Conservation (phyloP, 2,888 invertebrate genomes). For the Drosophila colorata region DNA sequence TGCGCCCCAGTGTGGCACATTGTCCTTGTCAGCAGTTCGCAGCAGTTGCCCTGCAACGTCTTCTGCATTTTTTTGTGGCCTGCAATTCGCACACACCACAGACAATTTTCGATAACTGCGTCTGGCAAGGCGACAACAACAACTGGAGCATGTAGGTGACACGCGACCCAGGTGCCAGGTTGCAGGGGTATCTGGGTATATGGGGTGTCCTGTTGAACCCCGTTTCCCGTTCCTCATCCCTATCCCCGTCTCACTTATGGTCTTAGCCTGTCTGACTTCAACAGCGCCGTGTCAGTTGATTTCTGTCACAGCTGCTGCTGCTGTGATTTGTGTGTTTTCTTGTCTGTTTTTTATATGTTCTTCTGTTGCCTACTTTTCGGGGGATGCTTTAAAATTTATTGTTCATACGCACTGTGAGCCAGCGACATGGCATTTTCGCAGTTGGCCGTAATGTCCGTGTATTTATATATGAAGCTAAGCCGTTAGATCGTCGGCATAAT, state of each 20-base stretch:
- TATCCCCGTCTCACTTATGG: conserved; percentile 35
- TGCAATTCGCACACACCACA: conserved; percentile 49
- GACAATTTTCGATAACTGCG: conserved; percentile 31
- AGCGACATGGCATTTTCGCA: conserved; percentile 33
- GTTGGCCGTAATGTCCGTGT: conserved; percentile 44
- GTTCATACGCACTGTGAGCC: conserved; percentile 62
- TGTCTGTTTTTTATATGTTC: conserved; percentile 23
- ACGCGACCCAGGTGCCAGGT: conserved; percentile 36
- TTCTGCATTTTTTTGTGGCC: conserved; percentile 67
- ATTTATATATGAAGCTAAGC: conserved; percentile 42
- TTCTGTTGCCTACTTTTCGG: conserved; percentile 36
- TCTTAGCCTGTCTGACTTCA: conserved; percentile 49
- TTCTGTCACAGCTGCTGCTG: conserved; percentile 76
- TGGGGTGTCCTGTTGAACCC: conserved; percentile 1
- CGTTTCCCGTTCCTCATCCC: conserved; percentile 7
- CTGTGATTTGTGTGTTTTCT: conserved; percentile 67
- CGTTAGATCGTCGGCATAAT: conserved; percentile 51
- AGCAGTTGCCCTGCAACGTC: conserved; percentile 44
- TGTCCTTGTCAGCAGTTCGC: conserved; percentile 59
- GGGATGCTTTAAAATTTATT: conserved; percentile 64
- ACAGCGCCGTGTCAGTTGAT: conserved; percentile 75
- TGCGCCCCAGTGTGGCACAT: conserved; percentile 30
- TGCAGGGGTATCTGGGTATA: not conserved
- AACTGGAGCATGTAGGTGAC: conserved; percentile 40
- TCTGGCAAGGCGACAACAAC: conserved; percentile 39